Evolutionary conservation across 2,888 invertebrate species (phyloP).

Genomic region (Cephus runcator): DNA sequence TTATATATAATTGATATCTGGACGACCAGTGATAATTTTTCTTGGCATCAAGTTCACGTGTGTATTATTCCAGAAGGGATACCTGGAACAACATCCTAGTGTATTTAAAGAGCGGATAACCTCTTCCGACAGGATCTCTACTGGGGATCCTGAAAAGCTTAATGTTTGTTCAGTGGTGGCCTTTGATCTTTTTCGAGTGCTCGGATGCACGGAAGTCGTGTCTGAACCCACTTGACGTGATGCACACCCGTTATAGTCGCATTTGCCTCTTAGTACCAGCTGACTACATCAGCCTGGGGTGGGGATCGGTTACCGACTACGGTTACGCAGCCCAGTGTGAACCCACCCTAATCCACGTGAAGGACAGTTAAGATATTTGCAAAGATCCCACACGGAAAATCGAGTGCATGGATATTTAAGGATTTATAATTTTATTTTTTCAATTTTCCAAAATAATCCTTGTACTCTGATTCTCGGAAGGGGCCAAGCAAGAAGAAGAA

Average conservation of each 20-base stretch:
- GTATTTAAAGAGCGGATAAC: background rate
- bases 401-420: background rate
- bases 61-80: background rate
- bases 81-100: background rate
- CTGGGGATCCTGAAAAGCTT: conserved; percentile 6
- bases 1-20: background rate
- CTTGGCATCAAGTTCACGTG: background rate
- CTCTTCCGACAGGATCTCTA: conserved; percentile 1
- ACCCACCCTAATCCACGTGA: background rate
- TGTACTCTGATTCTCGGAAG: background rate
- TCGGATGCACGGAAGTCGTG: conserved; percentile 5
- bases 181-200: conserved; percentile 28
- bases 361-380: background rate
- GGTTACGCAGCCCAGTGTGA: background rate
- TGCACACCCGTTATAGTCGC: conserved; percentile 4
- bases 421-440: background rate
- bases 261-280: background rate
- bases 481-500: background rate
- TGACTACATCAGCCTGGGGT: background rate
- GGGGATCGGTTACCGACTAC: background rate
- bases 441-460: background rate
- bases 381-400: background rate
- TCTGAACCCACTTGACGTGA: background rate
- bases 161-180: conserved; percentile 26
- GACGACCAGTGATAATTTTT: background rate